Conservation (phyloP, 2,888 invertebrate genomes). For the Caenorhabditis sinica region DNA sequence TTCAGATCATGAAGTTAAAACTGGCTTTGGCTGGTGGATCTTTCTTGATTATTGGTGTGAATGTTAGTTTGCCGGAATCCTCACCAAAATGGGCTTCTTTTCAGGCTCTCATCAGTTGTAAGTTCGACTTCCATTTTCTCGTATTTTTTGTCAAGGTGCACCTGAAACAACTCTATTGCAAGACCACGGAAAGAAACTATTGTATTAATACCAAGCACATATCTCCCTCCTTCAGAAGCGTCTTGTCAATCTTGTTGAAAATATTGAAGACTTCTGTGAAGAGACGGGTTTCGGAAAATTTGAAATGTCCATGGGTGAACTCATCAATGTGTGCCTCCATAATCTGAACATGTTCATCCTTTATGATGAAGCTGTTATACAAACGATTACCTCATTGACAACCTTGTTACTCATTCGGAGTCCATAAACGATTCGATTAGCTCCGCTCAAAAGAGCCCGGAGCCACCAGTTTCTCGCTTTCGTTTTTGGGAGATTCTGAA, state of each 20-base stretch:
- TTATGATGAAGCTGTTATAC: neutral
- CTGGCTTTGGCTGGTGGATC: neutral
- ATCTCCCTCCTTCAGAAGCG: neutral
- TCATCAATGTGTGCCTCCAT: conserved; percentile 36
- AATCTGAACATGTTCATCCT: conserved; percentile 11
- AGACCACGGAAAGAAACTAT: neutral
- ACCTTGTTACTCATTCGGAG: neutral
- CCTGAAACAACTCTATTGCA: neutral
- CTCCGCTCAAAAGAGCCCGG: conserved; percentile 43
- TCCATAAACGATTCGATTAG: conserved; percentile 51
- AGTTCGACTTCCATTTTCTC: neutral
- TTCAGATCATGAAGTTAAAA: neutral
- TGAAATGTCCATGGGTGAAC: conserved; percentile 46
- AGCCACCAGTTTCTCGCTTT: conserved; percentile 55
- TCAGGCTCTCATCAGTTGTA: conserved; percentile 6
- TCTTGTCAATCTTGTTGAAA: conserved; percentile 22
- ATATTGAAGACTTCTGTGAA: conserved; percentile 37
- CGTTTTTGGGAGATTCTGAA: conserved; percentile 31
- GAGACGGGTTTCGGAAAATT: conserved; percentile 1
- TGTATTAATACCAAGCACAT: conserved; percentile 30
- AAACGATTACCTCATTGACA: conserved; percentile 18
- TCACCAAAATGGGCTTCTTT: conserved; percentile 52
- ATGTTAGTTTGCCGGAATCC: neutral
- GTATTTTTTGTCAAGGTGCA: neutral
- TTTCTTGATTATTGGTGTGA: neutral